Evolutionary conservation across 2,113 vertebrate species (phyloP).

Genomic region (Bombycilla garrulus): DNA sequence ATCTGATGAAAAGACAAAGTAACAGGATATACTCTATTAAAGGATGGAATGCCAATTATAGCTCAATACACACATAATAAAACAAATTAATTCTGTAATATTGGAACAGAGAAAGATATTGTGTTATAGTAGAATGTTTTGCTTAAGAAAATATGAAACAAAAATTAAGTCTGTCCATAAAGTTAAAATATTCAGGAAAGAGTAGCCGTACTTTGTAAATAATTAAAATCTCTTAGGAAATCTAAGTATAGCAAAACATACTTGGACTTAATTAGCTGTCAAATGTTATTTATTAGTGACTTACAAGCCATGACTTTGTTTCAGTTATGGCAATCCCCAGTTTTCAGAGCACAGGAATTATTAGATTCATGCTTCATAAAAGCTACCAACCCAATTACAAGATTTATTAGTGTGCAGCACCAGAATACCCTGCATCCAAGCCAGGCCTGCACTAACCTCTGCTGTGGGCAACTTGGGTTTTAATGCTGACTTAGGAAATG

Average conservation of each 20-base stretch:
- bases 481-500: not conserved
- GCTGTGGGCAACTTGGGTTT: not conserved
- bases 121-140: not conserved
- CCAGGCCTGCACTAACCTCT: not conserved
- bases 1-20: not conserved
- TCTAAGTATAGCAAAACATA: not conserved
- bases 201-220: not conserved
- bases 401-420: not conserved
- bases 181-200: not conserved
- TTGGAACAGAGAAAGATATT: not conserved
- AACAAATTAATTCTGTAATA: not conserved
- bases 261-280: not conserved
- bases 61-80: not conserved
- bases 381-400: constrained; percentile 31
- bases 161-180: not conserved
- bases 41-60: not conserved
- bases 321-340: not conserved
- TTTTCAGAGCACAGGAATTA: constrained; percentile 20
- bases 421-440: not conserved
- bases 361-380: constrained; percentile 38
- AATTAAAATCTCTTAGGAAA: not conserved
- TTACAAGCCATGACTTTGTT: not conserved
- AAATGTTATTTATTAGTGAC: constrained; percentile 1
- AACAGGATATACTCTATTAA: not conserved
- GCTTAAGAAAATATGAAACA: not conserved